A percentile compares a stretch with the other conserved stretches of the same genome.
These are phyloP conservation scores for Heterotilapia buettikoferi DNA, from an alignment of 2,113 vertebrate genomes.

Conservation along the genomic window DNA sequence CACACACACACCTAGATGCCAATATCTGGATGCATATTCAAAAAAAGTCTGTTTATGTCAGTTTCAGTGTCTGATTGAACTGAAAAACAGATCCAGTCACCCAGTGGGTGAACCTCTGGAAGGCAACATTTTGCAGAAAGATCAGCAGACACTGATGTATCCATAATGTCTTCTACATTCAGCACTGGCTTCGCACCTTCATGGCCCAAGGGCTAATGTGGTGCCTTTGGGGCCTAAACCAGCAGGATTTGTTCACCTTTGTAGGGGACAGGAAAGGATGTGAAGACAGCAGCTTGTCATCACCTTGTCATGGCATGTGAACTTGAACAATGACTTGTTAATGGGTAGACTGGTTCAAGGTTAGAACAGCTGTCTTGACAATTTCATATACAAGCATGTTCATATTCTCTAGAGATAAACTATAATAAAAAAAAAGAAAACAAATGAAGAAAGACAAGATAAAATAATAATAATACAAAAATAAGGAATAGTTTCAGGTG, in stretches of 20 bases:
- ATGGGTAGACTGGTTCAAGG: not conserved
- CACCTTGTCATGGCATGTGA: not conserved
- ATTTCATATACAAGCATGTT: not conserved
- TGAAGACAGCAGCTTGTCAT: not conserved
- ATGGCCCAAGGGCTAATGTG: conserved; percentile 19
- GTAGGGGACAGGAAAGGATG: not conserved
- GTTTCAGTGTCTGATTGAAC: not conserved
- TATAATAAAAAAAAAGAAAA: not conserved
- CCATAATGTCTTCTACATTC: not conserved
- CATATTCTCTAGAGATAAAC: not conserved
- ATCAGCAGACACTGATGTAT: conserved; percentile 9
- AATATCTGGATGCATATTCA: not conserved
- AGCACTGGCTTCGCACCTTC: not conserved
- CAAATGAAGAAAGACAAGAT: not conserved
- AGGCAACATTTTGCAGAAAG: conserved; percentile 1
- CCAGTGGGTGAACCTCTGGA: not conserved
- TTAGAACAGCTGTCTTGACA: not conserved
- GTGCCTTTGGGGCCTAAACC: not conserved
- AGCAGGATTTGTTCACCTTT: not conserved
- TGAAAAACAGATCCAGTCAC: not conserved
- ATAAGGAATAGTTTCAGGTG: not conserved
- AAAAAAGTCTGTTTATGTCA: not conserved
- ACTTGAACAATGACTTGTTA: not conserved
- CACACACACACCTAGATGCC: not conserved
- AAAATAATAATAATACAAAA: conserved; percentile 21